phyloP scores from a whole-genome alignment of 2,888 invertebrate genomes.

The Meteorus colon region DNA sequence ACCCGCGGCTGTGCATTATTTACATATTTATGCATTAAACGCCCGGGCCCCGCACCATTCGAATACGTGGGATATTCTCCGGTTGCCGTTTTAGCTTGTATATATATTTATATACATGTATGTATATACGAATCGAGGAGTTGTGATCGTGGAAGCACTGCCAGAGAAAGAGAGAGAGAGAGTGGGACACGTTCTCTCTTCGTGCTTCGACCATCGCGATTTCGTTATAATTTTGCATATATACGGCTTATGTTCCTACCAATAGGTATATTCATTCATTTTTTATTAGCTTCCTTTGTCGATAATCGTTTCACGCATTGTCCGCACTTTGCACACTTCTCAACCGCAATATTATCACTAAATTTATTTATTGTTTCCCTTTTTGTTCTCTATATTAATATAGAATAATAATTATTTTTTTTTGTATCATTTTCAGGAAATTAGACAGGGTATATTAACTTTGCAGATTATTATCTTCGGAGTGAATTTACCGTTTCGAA shows the following conservation, averaged over 20 bases:
- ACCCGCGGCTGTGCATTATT: slow-evolving; percentile 65
- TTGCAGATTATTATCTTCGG: neutral
- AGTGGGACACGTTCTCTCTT: slow-evolving; percentile 11
- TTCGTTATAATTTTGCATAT: slow-evolving; percentile 32
- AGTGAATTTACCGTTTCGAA: neutral
- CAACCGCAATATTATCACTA: neutral
- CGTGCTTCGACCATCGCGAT: slow-evolving; percentile 32
- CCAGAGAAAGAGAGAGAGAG: slow-evolving; percentile 1
- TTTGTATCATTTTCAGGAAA: neutral
- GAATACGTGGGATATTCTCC: slow-evolving; percentile 51
- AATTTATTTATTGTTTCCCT: neutral
- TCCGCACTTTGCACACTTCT: neutral
- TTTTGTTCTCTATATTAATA: neutral
- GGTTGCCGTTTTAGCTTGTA: slow-evolving; percentile 43
- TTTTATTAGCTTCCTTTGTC: slow-evolving; percentile 12
- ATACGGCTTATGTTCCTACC: neutral
- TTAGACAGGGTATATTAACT: neutral
- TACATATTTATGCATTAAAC: slow-evolving; percentile 70
- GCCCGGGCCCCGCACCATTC: slow-evolving; percentile 48
- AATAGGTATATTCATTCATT: slow-evolving; percentile 20
- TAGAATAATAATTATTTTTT: too few species aligned
- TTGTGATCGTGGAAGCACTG: slow-evolving; percentile 28
- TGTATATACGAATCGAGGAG: slow-evolving; percentile 28
- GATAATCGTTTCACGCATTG: slow-evolving; percentile 35
- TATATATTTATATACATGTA: slow-evolving; percentile 24